Evolutionary conservation across 2,797 vertebrate species (phyloP).

Genomic region (Thripadectes ignobilis): DNA sequence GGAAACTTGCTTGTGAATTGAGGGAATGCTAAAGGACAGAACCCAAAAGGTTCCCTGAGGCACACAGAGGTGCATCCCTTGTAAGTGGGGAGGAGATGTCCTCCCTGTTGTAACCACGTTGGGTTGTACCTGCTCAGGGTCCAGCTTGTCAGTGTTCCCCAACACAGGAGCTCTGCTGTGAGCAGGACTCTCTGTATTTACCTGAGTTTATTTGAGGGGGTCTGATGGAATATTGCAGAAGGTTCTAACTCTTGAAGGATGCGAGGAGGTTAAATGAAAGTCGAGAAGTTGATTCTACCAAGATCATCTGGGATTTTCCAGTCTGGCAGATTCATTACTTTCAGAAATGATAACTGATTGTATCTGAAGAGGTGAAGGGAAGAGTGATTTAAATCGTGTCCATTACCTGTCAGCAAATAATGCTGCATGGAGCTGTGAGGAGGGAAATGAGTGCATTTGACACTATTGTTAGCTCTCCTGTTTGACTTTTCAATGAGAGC

Average conservation of each 20-base stretch:
- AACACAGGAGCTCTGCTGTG: not conserved
- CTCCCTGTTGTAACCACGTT: rapidly evolving
- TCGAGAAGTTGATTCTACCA: slow-evolving; percentile 45
- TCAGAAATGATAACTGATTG: slow-evolving; percentile 59
- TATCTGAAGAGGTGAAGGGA: slow-evolving; percentile 47
- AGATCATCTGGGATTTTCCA: slow-evolving; percentile 50
- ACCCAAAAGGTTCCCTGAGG: not conserved
- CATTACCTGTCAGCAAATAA: slow-evolving; percentile 50
- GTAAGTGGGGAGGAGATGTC: not conserved
- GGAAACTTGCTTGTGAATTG: not conserved
- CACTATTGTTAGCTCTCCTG: not conserved
- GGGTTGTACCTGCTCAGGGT: not conserved
- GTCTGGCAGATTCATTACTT: slow-evolving; percentile 69
- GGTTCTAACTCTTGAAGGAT: slow-evolving; percentile 12
- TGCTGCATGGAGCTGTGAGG: not conserved
- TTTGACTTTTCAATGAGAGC: not conserved
- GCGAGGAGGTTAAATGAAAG: slow-evolving; percentile 63
- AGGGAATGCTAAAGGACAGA: not conserved
- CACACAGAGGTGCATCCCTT: not conserved
- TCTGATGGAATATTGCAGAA: not conserved
- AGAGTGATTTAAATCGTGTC: slow-evolving; percentile 46
- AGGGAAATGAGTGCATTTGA: not conserved
- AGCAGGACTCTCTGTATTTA: not conserved
- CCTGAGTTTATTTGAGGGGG: not conserved
- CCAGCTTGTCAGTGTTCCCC: not conserved